Conservation (phyloP, 1,140 invertebrate species). For the Heliconius congener region DNA sequence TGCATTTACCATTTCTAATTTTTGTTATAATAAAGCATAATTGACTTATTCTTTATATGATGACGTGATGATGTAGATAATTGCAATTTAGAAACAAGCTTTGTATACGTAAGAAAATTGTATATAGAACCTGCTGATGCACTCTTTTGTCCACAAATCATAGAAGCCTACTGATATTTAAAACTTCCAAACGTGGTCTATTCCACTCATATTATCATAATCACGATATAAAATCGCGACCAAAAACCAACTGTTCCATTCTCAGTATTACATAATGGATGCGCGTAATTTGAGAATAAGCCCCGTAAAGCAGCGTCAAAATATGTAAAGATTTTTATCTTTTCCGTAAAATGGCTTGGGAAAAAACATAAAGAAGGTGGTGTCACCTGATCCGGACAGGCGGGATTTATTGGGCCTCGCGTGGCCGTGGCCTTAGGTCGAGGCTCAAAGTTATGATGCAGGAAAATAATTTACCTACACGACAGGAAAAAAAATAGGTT, state of each 20-base stretch:
- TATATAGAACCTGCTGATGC: too few relatives aligned
- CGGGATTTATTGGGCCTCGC: conserved; percentile 74
- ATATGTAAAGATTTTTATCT: conserved; percentile 82
- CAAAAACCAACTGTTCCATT: conserved; percentile 34
- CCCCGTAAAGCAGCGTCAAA: conserved; percentile 78
- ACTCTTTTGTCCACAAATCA: neutral
- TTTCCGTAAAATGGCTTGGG: conserved; percentile 82
- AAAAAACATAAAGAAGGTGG: conserved; percentile 83
- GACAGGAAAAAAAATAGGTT: conserved; percentile 64
- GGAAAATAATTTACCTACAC: conserved; percentile 75
- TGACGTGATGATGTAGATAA: too few relatives aligned
- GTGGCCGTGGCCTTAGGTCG: conserved; percentile 76
- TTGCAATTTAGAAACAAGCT: too few relatives aligned
- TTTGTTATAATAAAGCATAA: too few relatives aligned
- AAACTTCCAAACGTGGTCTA: neutral
- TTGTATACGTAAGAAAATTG: too few relatives aligned
- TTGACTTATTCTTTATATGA: too few relatives aligned
- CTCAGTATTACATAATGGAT: conserved; percentile 76
- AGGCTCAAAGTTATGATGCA: conserved; percentile 69
- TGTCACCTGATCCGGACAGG: conserved; percentile 81
- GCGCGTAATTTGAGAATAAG: conserved; percentile 79
- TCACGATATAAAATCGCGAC: conserved; percentile 7
- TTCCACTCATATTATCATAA: neutral
- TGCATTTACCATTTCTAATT: too few relatives aligned
- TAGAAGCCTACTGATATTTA: neutral